Conservation (phyloP, 2,888 invertebrate species). For the Lordiphosa andalusiaca region DNA sequence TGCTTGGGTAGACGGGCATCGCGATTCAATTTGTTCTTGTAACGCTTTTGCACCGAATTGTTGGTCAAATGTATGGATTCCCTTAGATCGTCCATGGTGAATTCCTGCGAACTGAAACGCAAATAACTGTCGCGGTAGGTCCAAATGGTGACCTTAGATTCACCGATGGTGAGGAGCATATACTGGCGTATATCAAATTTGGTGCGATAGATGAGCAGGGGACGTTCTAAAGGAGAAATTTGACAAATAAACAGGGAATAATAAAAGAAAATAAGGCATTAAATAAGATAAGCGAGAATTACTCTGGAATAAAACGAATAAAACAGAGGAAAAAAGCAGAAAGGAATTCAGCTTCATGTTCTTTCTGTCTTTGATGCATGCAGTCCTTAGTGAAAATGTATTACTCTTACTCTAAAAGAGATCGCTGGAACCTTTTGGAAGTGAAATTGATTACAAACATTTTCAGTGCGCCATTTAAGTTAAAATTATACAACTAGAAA, state of each 20-base stretch:
- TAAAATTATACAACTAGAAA: no score
- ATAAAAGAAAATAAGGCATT: background rate
- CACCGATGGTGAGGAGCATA: constrained; percentile 87
- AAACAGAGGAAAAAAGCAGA: no score
- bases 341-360: no score
- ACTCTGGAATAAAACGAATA: no score
- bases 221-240: constrained; percentile 84
- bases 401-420: no score
- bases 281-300: no score
- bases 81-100: constrained; percentile 88
- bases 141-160: constrained; percentile 90
- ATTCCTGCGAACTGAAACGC: constrained; percentile 92
- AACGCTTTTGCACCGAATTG: constrained; percentile 91
- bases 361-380: no score
- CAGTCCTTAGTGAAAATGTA: no score
- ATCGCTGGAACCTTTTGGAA: no score
- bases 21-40: constrained; percentile 81
- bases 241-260: background rate
- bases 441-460: no score
- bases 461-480: no score
- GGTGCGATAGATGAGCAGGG: constrained; percentile 89
- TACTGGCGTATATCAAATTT: constrained; percentile 96
- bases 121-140: constrained; percentile 92
- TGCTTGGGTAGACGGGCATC: constrained; percentile 85
- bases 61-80: constrained; percentile 94